Conservation (phyloP, 1,140 invertebrate genomes). For the Penaeus chinensis region DNA sequence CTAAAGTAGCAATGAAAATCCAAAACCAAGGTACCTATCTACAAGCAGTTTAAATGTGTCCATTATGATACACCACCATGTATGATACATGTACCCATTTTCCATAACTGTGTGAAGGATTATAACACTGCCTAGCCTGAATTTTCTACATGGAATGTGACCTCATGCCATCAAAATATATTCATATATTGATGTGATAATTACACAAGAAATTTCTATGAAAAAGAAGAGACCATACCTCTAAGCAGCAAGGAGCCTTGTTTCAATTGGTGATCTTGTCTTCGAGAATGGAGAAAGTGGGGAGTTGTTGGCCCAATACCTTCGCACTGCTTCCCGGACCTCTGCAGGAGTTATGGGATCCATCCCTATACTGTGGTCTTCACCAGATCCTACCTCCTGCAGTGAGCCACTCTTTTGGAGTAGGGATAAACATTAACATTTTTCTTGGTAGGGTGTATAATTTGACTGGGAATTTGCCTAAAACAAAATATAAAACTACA, state of each 20-base stretch:
- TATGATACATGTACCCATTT: background rate
- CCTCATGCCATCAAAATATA: background rate
- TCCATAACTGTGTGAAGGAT: too few species aligned
- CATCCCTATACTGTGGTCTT: slow-evolving; percentile 53
- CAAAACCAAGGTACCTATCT: too few species aligned
- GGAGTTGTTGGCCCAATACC: slow-evolving; percentile 68
- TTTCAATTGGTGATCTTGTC: slow-evolving; percentile 49
- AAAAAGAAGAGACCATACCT: background rate
- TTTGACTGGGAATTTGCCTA: too few species aligned
- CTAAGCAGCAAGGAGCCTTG: slow-evolving; percentile 51
- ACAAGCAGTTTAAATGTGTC: too few species aligned
- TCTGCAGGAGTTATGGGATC: slow-evolving; percentile 72
- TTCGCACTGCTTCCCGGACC: slow-evolving; percentile 73
- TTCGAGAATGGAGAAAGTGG: slow-evolving; percentile 59
- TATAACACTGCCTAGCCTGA: too few species aligned
- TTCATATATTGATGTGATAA: background rate
- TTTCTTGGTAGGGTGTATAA: too few species aligned
- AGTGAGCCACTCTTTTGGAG: slow-evolving; percentile 47
- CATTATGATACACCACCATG: background rate
- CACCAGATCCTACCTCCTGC: slow-evolving; percentile 48
- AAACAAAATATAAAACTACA: too few species aligned
- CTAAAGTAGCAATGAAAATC: too few species aligned
- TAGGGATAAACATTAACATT: background rate
- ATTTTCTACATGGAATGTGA: too few species aligned
- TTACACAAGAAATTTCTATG: background rate